A percentile compares a stretch with the other conserved stretches of the same genome.
These are phyloP conservation scores for Electrona antarctica DNA, from an alignment of 2,113 vertebrate genomes.

Conservation along the genomic window DNA sequence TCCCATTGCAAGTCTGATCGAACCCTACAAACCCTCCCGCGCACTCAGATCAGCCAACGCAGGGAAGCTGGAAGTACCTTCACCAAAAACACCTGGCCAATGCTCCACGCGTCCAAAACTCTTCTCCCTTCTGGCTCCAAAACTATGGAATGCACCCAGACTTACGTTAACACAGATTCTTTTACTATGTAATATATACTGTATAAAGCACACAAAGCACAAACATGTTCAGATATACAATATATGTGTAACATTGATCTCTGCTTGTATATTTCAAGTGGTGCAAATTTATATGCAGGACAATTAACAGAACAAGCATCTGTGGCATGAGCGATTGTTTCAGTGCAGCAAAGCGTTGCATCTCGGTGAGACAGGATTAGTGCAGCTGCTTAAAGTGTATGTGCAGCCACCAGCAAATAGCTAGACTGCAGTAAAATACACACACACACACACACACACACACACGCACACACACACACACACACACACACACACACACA, in stretches of 20 bases:
- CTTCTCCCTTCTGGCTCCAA: no score
- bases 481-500: background rate
- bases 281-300: conserved; percentile 1
- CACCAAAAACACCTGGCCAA: no score
- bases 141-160: no score
- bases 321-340: conserved; percentile 38
- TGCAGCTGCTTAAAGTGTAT: conserved; percentile 33
- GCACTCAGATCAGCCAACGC: no score
- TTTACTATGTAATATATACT: no score
- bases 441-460: background rate
- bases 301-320: conserved; percentile 5
- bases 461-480: conserved; percentile 7
- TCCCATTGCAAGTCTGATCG: no score
- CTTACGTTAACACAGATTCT: no score
- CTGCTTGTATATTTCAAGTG: background rate
- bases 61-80: no score
- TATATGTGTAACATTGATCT: background rate
- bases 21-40: no score
- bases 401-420: conserved; percentile 25
- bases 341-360: conserved; percentile 29
- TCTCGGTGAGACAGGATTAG: conserved; percentile 32
- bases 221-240: background rate
- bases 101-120: no score
- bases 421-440: conserved; percentile 1
- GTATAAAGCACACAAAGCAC: background rate